Conservation (phyloP, 2,888 invertebrate species). For the Acleris emargana region DNA sequence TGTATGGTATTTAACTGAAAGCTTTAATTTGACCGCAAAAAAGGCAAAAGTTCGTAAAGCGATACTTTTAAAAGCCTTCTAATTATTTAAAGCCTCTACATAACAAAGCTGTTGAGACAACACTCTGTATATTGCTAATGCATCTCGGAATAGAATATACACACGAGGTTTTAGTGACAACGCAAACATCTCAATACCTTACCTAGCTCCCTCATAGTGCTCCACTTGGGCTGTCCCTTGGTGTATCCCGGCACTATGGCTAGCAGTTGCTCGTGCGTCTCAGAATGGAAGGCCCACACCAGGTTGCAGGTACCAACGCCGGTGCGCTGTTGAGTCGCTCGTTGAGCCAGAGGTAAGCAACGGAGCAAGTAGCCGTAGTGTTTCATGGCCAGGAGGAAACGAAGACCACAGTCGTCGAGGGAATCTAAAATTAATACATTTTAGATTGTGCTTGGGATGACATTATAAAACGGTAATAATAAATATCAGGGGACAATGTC, state of each 20-base stretch:
- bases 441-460: too few relatives aligned
- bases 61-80: too few relatives aligned
- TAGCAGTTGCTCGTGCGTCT: constrained; percentile 97
- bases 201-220: constrained; percentile 93
- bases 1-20: too few relatives aligned
- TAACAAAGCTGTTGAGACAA: too few relatives aligned
- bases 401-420: constrained; percentile 97
- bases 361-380: constrained; percentile 97
- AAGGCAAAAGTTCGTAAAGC: too few relatives aligned
- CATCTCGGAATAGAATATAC: too few relatives aligned
- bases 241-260: constrained; percentile 94
- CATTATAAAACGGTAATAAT: too few relatives aligned
- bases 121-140: too few relatives aligned
- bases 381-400: constrained; percentile 98
- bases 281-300: constrained; percentile 99
- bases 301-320: constrained; percentile 95
- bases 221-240: constrained; percentile 94
- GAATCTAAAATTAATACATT: constrained; percentile 82
- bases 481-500: too few relatives aligned
- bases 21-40: too few relatives aligned
- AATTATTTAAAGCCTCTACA: too few relatives aligned
- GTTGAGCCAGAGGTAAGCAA: constrained; percentile 95
- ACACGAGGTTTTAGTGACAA: not conserved
- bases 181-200: constrained; percentile 36
- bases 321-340: constrained; percentile 92